These are phyloP conservation scores for Enhydra lutris DNA, from an alignment of 2,113 vertebrate species.

Conservation along the genomic window DNA sequence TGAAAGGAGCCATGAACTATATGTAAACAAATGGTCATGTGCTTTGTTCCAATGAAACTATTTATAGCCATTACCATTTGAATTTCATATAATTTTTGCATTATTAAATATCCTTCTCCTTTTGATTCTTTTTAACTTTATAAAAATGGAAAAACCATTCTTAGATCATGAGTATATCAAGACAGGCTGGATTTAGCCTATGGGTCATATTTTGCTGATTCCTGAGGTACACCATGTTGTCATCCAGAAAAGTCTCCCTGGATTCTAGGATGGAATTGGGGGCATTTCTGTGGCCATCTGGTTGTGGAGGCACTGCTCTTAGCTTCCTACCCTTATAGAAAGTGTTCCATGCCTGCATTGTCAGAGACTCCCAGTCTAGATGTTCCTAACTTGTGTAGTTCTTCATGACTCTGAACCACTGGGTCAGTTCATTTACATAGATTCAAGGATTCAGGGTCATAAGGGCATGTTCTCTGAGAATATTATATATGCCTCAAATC, in stretches of 20 bases:
- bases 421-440: background rate
- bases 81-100: background rate
- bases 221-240: fast-evolving
- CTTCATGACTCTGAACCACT: background rate
- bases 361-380: background rate
- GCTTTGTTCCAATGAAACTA: background rate
- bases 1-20: background rate
- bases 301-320: fast-evolving
- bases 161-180: background rate
- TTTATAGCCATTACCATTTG: background rate
- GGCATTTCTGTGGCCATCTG: background rate
- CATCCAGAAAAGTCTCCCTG: background rate
- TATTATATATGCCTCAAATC: background rate
- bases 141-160: background rate
- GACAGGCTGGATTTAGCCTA: background rate
- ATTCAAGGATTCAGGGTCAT: background rate
- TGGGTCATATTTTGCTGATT: background rate
- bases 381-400: background rate
- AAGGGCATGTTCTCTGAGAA: too few relatives aligned
- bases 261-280: background rate
- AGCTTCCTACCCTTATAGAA: background rate
- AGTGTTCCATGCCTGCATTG: background rate
- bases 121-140: background rate
- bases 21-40: background rate
- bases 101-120: background rate